These are phyloP conservation scores for Drosophila chauvacae DNA, from an alignment of 1,140 invertebrate genomes.

Conservation along the genomic window DNA sequence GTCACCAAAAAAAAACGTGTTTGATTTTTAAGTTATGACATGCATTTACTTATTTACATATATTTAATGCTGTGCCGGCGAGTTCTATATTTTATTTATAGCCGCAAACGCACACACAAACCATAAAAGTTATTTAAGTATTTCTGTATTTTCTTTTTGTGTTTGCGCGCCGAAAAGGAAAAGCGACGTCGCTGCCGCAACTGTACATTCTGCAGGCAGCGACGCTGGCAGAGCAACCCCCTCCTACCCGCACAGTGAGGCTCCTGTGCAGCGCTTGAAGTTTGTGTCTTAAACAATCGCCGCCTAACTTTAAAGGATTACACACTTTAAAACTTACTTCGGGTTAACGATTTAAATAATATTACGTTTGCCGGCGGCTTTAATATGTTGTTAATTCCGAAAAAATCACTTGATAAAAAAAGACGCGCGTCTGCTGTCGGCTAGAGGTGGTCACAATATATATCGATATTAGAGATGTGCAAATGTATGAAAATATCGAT, in stretches of 20 bases:
- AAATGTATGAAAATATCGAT: too few species aligned
- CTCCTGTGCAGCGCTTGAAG: too few species aligned
- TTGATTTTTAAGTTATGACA: background rate
- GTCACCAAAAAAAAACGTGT: background rate
- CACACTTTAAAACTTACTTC: conserved; percentile 19
- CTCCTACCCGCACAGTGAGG: background rate
- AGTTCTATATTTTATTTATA: conserved; percentile 73
- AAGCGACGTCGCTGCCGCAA: conserved; percentile 48
- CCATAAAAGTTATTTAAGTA: conserved; percentile 20
- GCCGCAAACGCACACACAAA: conserved; percentile 39
- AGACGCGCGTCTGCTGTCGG: conserved; percentile 52
- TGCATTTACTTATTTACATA: background rate
- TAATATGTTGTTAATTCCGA: background rate
- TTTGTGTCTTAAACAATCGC: background rate
- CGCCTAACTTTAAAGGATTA: background rate
- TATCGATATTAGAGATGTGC: background rate
- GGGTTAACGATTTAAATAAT: background rate
- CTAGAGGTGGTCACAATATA: conserved; percentile 9
- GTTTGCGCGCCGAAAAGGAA: conserved; percentile 54
- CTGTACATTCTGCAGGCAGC: conserved; percentile 41
- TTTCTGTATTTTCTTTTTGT: conserved; percentile 43
- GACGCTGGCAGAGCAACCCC: conserved; percentile 38
- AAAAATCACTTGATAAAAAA: conserved; percentile 24
- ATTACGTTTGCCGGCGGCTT: background rate
- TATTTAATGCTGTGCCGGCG: conserved; percentile 18